Conservation (phyloP, 2,797 vertebrate genomes). For the Phoxinus dragarum region DNA sequence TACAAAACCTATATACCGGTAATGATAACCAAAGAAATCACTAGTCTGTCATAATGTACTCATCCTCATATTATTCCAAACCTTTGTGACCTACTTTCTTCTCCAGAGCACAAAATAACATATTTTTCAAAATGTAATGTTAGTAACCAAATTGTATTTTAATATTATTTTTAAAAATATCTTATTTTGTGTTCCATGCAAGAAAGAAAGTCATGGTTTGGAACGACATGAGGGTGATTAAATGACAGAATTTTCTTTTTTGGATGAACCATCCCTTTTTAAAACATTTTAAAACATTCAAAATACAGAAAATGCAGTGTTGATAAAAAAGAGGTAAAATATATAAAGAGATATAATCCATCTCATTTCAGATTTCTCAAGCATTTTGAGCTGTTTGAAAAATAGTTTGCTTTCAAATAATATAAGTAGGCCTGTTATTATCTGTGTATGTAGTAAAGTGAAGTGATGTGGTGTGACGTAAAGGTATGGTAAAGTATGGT, state of each 20-base stretch:
- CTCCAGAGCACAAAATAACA: neutral
- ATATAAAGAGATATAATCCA: neutral
- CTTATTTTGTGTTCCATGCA: neutral
- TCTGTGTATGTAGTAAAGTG: neutral
- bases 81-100: neutral
- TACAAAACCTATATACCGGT: neutral
- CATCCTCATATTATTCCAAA: neutral
- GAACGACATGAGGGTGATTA: neutral
- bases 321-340: neutral
- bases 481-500: too few species aligned
- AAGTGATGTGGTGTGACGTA: too few species aligned
- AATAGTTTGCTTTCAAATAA: neutral
- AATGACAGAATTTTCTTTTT: neutral
- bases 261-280: neutral
- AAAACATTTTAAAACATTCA: too few species aligned
- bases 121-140: neutral
- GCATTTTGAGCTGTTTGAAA: neutral
- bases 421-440: neutral
- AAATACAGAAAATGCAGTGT: neutral
- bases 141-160: too few species aligned
- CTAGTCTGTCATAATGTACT: neutral
- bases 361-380: neutral
- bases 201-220: neutral
- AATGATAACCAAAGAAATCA: neutral
- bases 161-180: neutral